Conservation (phyloP, 1,140 invertebrate genomes). For the Tetranychus urticae region DNA sequence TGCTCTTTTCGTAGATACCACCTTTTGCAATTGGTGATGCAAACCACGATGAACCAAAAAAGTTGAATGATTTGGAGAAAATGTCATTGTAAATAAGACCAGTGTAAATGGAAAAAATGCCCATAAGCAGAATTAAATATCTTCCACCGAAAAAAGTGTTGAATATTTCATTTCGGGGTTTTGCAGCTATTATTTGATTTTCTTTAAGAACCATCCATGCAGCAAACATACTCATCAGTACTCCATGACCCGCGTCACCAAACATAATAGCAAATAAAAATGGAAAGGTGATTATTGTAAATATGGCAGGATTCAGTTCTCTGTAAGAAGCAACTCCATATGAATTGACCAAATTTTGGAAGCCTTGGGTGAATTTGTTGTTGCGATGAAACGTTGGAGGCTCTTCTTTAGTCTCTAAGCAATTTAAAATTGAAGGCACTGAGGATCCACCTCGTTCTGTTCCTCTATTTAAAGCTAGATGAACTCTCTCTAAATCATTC, state of each 20-base stretch:
- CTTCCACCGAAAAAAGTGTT: conserved; percentile 23
- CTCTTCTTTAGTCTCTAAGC: conserved; percentile 20
- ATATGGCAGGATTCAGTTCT: conserved; percentile 35
- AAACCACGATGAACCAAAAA: conserved; percentile 27
- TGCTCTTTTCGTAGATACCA: background rate
- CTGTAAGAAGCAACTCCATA: conserved; percentile 29
- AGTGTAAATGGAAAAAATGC: conserved; percentile 24
- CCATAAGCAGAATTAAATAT: conserved; percentile 25
- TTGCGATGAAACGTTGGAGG: conserved; percentile 28
- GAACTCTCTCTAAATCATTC: conserved; percentile 61
- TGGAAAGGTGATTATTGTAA: conserved; percentile 79
- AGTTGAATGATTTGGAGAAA: conserved; percentile 23
- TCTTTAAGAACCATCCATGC: conserved; percentile 51
- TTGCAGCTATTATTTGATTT: conserved; percentile 46
- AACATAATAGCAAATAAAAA: conserved; percentile 88
- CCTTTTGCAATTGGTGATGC: background rate
- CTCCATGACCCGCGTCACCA: conserved; percentile 67
- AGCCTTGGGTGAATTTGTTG: conserved; percentile 28
- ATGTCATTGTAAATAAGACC: conserved; percentile 24
- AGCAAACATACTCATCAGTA: conserved; percentile 47
- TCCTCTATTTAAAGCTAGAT: conserved; percentile 62
- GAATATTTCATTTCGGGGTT: conserved; percentile 29
- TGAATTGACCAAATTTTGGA: conserved; percentile 27
- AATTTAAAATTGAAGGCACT: conserved; percentile 26
- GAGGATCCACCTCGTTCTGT: conserved; percentile 30